Percentiles rank a stretch among this genome's conserved stretches.
Evolutionary conservation across 2,797 vertebrate genomes (phyloP).

Genomic region (Pempheris klunzingeri): DNA sequence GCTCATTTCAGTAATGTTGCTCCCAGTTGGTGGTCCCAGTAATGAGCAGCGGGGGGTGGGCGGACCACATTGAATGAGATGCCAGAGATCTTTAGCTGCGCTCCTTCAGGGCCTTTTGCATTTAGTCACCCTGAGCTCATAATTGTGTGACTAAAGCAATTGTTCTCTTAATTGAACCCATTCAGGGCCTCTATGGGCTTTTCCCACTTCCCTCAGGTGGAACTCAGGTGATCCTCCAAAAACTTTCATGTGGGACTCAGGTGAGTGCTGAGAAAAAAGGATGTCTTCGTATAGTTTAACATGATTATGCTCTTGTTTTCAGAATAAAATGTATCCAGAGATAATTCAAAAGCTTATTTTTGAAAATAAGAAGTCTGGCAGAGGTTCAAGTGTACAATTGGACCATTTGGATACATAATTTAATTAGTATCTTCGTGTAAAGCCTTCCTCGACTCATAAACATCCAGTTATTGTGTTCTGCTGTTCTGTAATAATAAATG

Average conservation of each 20-base stretch:
- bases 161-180: slow-evolving; percentile 87
- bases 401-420: neutral
- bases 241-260: slow-evolving; percentile 69
- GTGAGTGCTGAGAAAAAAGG: slow-evolving; percentile 59
- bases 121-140: slow-evolving; percentile 86
- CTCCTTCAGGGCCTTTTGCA: slow-evolving; percentile 84
- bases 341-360: neutral
- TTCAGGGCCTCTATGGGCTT: slow-evolving; percentile 67
- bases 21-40: slow-evolving; percentile 81
- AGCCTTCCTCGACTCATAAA: neutral
- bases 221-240: slow-evolving; percentile 73
- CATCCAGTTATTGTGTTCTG: slow-evolving; percentile 19
- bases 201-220: slow-evolving; percentile 78
- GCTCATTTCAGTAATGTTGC: slow-evolving; percentile 70
- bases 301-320: neutral
- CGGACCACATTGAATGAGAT: slow-evolving; percentile 78
- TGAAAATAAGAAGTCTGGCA: neutral
- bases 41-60: slow-evolving; percentile 71
- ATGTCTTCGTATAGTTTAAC: slow-evolving; percentile 32
- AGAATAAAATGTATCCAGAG: neutral
- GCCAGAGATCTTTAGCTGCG: slow-evolving; percentile 83
- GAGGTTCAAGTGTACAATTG: neutral
- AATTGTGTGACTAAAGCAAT: slow-evolving; percentile 89
- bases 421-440: slow-evolving; percentile 3
- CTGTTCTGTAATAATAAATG: slow-evolving; percentile 14